Conservation (phyloP, 2,113 vertebrate species). For the Mionectes macconnelli region DNA sequence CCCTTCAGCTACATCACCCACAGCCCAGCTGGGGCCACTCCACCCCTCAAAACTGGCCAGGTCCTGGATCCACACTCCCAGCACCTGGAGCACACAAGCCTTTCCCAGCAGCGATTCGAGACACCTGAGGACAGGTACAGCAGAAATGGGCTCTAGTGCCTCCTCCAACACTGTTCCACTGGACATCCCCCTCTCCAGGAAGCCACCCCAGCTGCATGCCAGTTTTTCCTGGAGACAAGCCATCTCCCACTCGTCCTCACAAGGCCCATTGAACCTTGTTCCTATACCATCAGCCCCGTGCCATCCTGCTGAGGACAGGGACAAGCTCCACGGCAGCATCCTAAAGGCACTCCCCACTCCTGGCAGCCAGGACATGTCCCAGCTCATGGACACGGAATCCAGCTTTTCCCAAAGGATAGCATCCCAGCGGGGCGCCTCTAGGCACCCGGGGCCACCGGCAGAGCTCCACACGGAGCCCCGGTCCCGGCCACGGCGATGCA, state of each 20-base stretch:
- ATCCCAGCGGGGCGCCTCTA: neutral
- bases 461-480: neutral
- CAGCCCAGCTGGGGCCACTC: neutral
- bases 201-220: neutral
- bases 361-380: neutral
- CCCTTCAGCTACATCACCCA: neutral
- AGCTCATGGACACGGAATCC: fast-evolving
- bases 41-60: fast-evolving
- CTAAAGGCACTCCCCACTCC: neutral
- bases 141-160: neutral
- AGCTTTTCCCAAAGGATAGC: neutral
- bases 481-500: neutral
- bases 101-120: neutral
- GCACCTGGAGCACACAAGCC: neutral
- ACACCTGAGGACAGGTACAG: neutral
- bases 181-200: neutral
- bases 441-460: fast-evolving
- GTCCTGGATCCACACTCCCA: neutral
- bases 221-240: neutral
- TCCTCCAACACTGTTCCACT: fast-evolving
- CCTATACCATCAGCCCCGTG: fast-evolving
- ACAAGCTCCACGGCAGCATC: neutral
- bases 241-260: neutral
- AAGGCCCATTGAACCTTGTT: fast-evolving
- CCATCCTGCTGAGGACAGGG: neutral